Evolutionary conservation across 2,113 vertebrate species (phyloP), one percentile per base, ranked within the genome.

Genomic region (Paracanthobrama guichenoti): DNA sequence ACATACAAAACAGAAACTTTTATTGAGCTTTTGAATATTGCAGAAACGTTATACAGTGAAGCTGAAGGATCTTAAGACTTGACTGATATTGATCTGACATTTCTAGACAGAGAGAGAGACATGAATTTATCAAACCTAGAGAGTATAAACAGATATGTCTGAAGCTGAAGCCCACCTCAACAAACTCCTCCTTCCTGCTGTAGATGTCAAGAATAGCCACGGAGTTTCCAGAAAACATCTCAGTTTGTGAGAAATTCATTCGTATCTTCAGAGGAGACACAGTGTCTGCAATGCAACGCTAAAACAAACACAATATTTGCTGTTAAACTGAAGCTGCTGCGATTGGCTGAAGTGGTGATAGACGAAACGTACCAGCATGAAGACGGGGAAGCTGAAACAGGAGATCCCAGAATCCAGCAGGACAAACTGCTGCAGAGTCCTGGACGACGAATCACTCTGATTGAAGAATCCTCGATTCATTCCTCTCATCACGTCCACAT

Each of bases 281-380:
- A 0, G 93, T 94, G 88, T 96, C 95, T 64, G 80, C 86, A 59
- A 96, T 89, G 78, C 95, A 95, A 12, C 82, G 84, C 96, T 96
- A 88, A 18, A 89, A 84, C n/a, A 83, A 74, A 81, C 7, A 46
- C 6, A 72, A 18, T 0, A 2, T 55, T 48, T 31, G 11, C 6
- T 6, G 0, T 60, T 1, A n/a, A 10, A 44, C 13, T 0, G 4
- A 55, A 31, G 9, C 18, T 13, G 6, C 16, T 5, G 28, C 0
- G 20, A 24, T 66, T 44, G 28, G 16, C 44, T 28, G 71, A 24
- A 67, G 7, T 13, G 35, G 35, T 16, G 35, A 22, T 5, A 42
- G 14, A 11, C 28, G 62, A 64, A 0, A 62, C 88, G 22, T 89
- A 94, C 93, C 3, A 26, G 31, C 91, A 93, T 94, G 87, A 78